These are phyloP conservation scores for Sipha maydis DNA, from an alignment of 2,888 invertebrate species.

Conservation along the genomic window DNA sequence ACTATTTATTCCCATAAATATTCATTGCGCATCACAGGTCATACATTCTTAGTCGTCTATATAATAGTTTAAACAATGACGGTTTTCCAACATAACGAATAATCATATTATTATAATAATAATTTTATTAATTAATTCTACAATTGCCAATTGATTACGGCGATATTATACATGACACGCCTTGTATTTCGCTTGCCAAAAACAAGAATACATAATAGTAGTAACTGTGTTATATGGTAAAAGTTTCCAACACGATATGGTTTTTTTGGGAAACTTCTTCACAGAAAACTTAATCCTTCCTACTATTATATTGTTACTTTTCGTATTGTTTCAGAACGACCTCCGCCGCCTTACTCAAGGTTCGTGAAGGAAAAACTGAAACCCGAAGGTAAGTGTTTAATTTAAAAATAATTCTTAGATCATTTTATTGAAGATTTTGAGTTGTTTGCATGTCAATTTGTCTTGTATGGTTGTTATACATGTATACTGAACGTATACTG, in stretches of 20 bases:
- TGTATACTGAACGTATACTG: background rate
- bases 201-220: background rate
- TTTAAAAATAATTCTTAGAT: background rate
- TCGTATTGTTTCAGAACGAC: constrained; percentile 77
- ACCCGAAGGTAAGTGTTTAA: constrained; percentile 77
- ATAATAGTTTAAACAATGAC: background rate
- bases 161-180: background rate
- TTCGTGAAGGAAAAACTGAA: constrained; percentile 75
- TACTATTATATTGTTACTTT: constrained; percentile 63
- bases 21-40: constrained; percentile 5
- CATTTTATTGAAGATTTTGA: background rate
- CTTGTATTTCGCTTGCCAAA: constrained; percentile 4
- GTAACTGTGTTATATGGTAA: background rate
- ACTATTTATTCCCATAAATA: constrained; percentile 33
- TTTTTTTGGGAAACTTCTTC: background rate
- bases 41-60: background rate
- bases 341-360: constrained; percentile 85
- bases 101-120: background rate
- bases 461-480: background rate
- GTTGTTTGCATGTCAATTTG: background rate
- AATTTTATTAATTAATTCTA: background rate
- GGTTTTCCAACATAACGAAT: background rate
- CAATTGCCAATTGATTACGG: background rate
- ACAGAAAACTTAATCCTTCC: background rate
- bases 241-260: background rate